Percentiles rank a stretch among this genome's conserved stretches.
These are phyloP conservation scores for Athene noctua DNA, from an alignment of 2,113 vertebrate species.

Conservation along the genomic window DNA sequence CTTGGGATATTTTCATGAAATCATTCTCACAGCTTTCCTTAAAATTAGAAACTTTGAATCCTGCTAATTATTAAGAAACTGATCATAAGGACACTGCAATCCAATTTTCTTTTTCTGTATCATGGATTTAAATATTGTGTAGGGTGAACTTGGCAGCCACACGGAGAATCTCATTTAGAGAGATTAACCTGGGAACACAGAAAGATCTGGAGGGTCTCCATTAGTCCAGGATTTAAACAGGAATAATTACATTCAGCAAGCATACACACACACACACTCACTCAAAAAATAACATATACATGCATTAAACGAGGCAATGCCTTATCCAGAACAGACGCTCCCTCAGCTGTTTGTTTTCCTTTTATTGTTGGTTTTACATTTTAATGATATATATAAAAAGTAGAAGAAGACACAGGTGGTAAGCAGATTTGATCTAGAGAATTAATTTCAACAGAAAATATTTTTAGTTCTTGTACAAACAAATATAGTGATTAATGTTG, in stretches of 20 bases:
- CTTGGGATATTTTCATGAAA: not conserved
- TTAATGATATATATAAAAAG: slow-evolving; percentile 43
- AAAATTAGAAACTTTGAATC: not conserved
- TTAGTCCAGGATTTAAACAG: slow-evolving; percentile 3
- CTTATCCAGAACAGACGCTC: slow-evolving; percentile 31
- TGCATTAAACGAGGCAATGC: not conserved
- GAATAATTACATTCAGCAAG: slow-evolving; percentile 17
- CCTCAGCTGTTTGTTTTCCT: slow-evolving; percentile 43
- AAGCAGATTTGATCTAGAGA: slow-evolving; percentile 15
- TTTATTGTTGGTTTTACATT: slow-evolving; percentile 58
- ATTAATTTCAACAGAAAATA: slow-evolving; percentile 28
- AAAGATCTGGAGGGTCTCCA: not conserved
- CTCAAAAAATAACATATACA: not conserved
- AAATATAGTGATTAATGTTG: not conserved
- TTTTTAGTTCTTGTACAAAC: slow-evolving; percentile 13
- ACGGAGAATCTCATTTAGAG: slow-evolving; percentile 54
- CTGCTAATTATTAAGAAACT: slow-evolving; percentile 1
- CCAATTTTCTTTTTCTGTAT: slow-evolving; percentile 12
- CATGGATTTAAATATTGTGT: slow-evolving; percentile 18
- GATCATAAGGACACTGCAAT: not conserved
- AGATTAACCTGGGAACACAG: slow-evolving; percentile 46
- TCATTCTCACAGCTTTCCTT: not conserved
- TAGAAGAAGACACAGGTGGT: slow-evolving; percentile 29
- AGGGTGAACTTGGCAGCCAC: slow-evolving; percentile 22
- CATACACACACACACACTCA: not conserved